These are phyloP conservation scores for Sarcophaga carnaria DNA, from an alignment of 2,888 invertebrate species.

Conservation along the genomic window DNA sequence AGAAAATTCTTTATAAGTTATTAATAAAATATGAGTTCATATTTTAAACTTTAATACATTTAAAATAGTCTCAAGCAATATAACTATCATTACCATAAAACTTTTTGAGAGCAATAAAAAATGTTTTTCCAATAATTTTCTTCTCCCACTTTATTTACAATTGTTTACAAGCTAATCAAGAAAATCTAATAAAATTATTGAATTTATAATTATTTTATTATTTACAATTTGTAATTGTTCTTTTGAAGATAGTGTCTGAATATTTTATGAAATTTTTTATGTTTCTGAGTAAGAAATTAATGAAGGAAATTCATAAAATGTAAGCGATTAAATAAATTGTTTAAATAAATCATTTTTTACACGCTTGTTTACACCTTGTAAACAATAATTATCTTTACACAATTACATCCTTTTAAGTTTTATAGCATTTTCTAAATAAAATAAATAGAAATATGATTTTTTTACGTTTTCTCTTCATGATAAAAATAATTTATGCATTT, in stretches of 20 bases:
- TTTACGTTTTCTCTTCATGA: too few relatives aligned
- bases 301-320: not conserved
- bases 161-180: constrained; percentile 8
- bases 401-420: not conserved
- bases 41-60: too few relatives aligned
- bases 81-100: constrained; percentile 14
- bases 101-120: constrained; percentile 17
- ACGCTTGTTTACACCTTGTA: not conserved
- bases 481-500: too few relatives aligned
- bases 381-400: not conserved
- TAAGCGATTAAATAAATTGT: not conserved
- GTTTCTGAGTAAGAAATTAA: not conserved
- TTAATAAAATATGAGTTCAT: too few relatives aligned
- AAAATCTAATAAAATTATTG: constrained; percentile 25
- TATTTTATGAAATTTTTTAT: not conserved
- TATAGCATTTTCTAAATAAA: too few relatives aligned
- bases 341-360: not conserved
- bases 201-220: constrained; percentile 20
- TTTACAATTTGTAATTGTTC: constrained; percentile 35
- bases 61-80: not conserved
- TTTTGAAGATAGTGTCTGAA: constrained; percentile 1
- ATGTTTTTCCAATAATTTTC: constrained; percentile 47
- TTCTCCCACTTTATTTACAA: constrained; percentile 34
- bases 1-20: not conserved
- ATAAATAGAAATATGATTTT: too few relatives aligned